phyloP scores from a whole-genome alignment of 2,888 invertebrate genomes.

The Leptopterna dolabrata region DNA sequence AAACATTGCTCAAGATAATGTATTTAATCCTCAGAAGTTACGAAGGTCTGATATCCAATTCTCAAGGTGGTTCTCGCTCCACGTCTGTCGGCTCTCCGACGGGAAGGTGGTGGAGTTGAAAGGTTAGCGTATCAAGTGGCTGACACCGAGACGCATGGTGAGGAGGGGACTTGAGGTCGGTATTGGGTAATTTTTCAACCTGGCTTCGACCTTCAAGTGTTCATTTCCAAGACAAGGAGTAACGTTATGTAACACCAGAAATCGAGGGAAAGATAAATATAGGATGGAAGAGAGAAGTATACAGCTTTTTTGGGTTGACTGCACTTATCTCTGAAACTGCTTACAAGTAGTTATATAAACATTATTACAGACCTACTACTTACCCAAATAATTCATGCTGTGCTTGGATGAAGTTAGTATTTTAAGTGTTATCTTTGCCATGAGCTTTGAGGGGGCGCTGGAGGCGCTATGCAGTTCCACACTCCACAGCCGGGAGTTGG shows the following conservation, averaged over 20 bases:
- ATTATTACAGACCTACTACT: no score
- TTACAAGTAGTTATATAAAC: no score
- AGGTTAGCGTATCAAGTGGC: conserved; percentile 7
- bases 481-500: no score
- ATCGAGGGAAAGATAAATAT: not conserved
- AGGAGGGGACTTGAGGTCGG: not conserved
- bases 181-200: not conserved
- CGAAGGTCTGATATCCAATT: not conserved
- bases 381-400: no score
- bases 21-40: not conserved
- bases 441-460: no score
- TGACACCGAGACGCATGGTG: not conserved
- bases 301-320: no score
- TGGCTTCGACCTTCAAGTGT: not conserved
- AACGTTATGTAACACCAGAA: not conserved
- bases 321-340: no score
- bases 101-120: not conserved
- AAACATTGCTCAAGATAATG: not conserved
- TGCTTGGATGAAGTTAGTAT: no score
- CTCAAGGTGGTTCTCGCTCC: not conserved
- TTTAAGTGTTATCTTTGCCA: no score
- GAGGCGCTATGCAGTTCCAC: no score
- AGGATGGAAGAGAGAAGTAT: not conserved
- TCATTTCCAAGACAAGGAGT: not conserved
- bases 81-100: not conserved